Evolutionary conservation across 2,113 vertebrate species (phyloP).

Genomic region (Neogobius melanostomus): DNA sequence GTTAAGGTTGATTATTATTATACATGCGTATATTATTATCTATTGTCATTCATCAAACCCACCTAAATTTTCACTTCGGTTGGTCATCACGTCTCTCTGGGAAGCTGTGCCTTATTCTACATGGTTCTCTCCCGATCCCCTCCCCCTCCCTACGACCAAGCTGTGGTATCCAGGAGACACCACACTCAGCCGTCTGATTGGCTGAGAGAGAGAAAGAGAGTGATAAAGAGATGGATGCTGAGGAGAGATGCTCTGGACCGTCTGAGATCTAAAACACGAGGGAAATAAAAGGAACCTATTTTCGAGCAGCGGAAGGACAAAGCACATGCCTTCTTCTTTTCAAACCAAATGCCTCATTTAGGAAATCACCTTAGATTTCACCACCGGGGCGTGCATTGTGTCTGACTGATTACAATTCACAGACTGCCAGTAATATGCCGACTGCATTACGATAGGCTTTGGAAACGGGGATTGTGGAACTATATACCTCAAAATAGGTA

Average conservation of each 20-base stretch:
- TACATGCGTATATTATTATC: too few species aligned
- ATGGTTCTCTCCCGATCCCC: conserved; percentile 33
- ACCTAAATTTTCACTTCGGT: too few species aligned
- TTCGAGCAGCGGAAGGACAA: background rate
- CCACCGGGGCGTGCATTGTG: background rate
- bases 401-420: background rate
- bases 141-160: conserved; percentile 18
- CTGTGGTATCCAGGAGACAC: conserved; percentile 75
- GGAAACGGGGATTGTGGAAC: background rate
- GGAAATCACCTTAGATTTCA: background rate
- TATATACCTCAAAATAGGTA: background rate
- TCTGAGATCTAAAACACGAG: conserved; percentile 31
- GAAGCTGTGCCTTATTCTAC: conserved; percentile 41
- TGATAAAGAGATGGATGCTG: background rate
- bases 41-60: too few species aligned
- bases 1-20: too few species aligned
- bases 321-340: too few species aligned
- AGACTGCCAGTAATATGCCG: background rate
- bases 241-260: conserved; percentile 20
- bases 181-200: conserved; percentile 65
- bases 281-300: background rate
- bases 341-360: background rate
- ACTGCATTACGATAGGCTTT: background rate
- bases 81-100: conserved; percentile 10
- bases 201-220: conserved; percentile 34